phyloP scores from a whole-genome alignment of 2,113 vertebrate species.

The Dromiciops gliroides region DNA sequence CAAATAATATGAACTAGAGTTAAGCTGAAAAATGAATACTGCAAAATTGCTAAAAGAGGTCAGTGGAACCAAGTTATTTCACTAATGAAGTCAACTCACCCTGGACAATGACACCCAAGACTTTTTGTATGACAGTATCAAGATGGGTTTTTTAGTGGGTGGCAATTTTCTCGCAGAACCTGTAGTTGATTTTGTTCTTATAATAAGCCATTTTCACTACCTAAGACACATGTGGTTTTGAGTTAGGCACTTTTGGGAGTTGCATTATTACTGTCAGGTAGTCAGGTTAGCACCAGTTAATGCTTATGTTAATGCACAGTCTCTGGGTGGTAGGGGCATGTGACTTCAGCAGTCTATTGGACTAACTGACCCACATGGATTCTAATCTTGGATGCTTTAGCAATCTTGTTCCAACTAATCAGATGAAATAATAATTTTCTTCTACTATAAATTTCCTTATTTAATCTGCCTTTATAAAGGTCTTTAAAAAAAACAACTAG shows the following conservation, averaged over 20 bases:
- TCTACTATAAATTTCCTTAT: not conserved
- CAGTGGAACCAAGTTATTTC: constrained; percentile 47
- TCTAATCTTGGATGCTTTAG: not conserved
- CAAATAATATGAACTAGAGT: not conserved
- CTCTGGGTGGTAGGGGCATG: not conserved
- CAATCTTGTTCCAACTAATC: not conserved
- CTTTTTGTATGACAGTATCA: constrained; percentile 35
- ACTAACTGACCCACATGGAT: not conserved
- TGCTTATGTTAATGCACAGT: not conserved
- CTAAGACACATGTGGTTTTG: not conserved
- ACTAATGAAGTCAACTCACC: constrained; percentile 71
- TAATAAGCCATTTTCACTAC: not conserved
- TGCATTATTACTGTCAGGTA: not conserved
- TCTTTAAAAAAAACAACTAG: not conserved
- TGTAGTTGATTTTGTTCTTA: not conserved
- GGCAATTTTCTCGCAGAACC: not conserved
- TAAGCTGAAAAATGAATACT: constrained; percentile 45
- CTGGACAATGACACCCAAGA: constrained; percentile 21
- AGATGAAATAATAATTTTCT: not conserved
- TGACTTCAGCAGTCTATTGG: not conserved
- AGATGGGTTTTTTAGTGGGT: not conserved
- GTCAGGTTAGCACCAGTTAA: not conserved
- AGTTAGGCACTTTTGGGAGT: not conserved
- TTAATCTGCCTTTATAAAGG: not conserved
- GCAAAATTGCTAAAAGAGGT: constrained; percentile 10